These are phyloP conservation scores for Pomatostomus ruficeps DNA, from an alignment of 2,113 vertebrate genomes.

Conservation along the genomic window DNA sequence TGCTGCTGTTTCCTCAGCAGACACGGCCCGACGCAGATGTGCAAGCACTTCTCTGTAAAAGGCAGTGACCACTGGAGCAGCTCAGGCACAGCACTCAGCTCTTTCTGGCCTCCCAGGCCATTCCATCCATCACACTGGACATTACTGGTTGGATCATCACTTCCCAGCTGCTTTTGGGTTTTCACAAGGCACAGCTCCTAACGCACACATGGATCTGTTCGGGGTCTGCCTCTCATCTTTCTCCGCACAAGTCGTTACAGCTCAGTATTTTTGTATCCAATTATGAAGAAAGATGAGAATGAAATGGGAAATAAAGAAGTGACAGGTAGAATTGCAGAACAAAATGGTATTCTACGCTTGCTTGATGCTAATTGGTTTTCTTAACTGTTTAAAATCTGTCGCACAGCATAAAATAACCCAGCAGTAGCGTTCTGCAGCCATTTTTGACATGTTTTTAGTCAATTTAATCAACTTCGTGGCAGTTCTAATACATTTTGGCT, in stretches of 20 bases:
- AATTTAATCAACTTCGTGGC: background rate
- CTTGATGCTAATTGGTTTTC: constrained; percentile 28
- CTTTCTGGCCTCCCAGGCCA: background rate
- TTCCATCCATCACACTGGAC: background rate
- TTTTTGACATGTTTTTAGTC: background rate
- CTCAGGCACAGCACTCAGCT: background rate
- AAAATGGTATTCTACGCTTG: background rate
- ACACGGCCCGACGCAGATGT: background rate
- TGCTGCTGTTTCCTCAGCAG: background rate
- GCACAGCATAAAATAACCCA: background rate
- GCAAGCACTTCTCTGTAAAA: background rate
- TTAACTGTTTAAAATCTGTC: background rate
- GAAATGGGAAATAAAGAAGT: constrained; percentile 15
- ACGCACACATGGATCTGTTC: background rate
- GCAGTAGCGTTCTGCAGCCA: background rate
- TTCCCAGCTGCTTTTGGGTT: background rate
- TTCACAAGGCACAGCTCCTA: background rate
- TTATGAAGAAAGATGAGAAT: constrained; percentile 45
- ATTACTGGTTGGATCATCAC: background rate
- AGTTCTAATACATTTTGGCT: background rate
- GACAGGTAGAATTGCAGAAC: constrained; percentile 20
- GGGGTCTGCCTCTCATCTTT: background rate
- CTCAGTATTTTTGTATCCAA: constrained; percentile 12
- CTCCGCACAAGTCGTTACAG: background rate
- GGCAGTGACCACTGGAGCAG: background rate